phyloP scores from a whole-genome alignment of 2,113 vertebrate species.

The Emydocephalus ijimae region DNA sequence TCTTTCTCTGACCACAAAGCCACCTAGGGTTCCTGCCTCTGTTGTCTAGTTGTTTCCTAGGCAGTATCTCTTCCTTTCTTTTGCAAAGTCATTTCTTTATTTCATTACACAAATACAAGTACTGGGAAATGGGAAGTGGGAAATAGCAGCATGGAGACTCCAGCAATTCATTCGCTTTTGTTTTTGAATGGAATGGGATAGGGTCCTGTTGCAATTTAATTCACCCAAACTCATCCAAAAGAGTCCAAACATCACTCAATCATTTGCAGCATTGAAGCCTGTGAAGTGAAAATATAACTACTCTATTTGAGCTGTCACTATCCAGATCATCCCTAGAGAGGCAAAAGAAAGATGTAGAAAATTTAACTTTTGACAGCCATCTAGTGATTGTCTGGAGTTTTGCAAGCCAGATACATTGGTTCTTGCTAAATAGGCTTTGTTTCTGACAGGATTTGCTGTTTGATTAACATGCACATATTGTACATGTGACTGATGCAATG shows the following conservation, averaged over 20 bases:
- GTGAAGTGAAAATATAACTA: background rate
- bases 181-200: background rate
- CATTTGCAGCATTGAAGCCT: background rate
- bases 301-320: background rate
- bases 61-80: background rate
- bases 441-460: background rate
- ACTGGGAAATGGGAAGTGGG: background rate
- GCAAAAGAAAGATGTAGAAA: background rate
- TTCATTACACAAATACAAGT: background rate
- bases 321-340: background rate
- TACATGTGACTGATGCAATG: background rate
- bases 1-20: background rate
- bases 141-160: background rate
- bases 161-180: background rate
- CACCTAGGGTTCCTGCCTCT: background rate
- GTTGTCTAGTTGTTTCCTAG: background rate
- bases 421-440: background rate
- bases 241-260: background rate
- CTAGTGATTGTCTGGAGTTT: background rate
- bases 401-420: background rate
- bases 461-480: background rate
- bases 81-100: background rate
- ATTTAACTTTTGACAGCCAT: background rate
- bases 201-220: background rate
- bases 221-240: background rate